A percentile compares a stretch with the other conserved stretches of the same genome.
These are phyloP conservation scores for Tetranychus truncatus DNA, from an alignment of 2,888 invertebrate species.

Conservation along the genomic window DNA sequence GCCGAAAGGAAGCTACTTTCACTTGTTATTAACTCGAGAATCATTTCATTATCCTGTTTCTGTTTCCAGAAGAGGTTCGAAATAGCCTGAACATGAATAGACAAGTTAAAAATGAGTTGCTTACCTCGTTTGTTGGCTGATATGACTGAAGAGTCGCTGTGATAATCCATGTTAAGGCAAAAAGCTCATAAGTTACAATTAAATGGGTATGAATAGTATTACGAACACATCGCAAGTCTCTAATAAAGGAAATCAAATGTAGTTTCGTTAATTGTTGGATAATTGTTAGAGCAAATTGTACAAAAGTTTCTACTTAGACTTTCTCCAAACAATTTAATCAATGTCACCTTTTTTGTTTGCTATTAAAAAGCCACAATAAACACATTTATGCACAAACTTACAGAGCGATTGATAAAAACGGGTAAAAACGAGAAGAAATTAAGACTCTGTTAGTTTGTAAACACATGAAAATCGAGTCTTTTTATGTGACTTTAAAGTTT, in stretches of 20 bases:
- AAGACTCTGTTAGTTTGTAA: too few relatives aligned
- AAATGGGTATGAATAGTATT: constrained; percentile 87
- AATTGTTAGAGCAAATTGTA: background rate
- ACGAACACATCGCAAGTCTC: constrained; percentile 71
- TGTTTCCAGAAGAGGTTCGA: background rate
- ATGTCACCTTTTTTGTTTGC: too few relatives aligned
- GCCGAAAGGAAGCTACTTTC: too few relatives aligned
- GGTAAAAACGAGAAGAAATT: too few relatives aligned
- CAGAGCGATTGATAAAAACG: too few relatives aligned
- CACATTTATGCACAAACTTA: too few relatives aligned
- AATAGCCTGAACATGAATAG: background rate
- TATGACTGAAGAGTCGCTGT: constrained; percentile 4
- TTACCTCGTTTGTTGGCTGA: constrained; percentile 7
- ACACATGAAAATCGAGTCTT: too few relatives aligned
- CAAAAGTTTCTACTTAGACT: background rate
- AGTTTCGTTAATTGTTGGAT: too few relatives aligned
- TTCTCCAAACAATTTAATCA: too few relatives aligned
- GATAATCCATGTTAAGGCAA: constrained; percentile 42
- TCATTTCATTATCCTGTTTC: background rate
- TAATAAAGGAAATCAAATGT: constrained; percentile 38
- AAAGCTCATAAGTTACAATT: constrained; percentile 74
- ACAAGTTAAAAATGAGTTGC: too few relatives aligned
- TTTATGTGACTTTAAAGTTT: too few relatives aligned
- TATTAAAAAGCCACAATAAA: too few relatives aligned
- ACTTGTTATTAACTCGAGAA: background rate